Conservation (phyloP, 2,888 invertebrate genomes). For the Lomographa bimaculata region DNA sequence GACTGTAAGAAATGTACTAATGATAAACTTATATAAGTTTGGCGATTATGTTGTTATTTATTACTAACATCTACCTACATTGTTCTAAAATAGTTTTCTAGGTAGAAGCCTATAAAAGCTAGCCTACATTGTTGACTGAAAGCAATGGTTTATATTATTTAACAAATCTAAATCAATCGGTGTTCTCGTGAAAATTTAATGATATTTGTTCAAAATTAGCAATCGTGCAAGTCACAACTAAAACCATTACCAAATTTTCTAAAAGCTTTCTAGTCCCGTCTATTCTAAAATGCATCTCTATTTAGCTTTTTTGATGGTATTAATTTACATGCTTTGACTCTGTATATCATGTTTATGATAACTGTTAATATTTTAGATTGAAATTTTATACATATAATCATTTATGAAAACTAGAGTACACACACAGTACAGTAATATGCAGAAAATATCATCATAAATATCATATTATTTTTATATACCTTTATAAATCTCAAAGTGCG, state of each 20-base stretch:
- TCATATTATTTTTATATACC: constrained; percentile 15
- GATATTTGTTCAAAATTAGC: constrained; percentile 24
- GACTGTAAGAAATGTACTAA: no score
- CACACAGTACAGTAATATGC: no score
- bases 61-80: no score
- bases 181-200: constrained; percentile 54
- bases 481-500: constrained; percentile 33
- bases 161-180: constrained; percentile 42
- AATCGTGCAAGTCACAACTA: constrained; percentile 28
- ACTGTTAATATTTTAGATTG: constrained; percentile 8
- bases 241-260: constrained; percentile 43
- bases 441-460: no score
- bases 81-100: constrained; percentile 25
- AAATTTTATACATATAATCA: no score
- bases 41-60: no score
- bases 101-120: constrained; percentile 43
- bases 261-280: constrained; percentile 62
- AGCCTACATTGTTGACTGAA: constrained; percentile 37
- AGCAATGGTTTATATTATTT: constrained; percentile 41
- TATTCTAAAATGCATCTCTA: constrained; percentile 62
- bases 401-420: no score
- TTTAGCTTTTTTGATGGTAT: constrained; percentile 50
- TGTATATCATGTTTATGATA: constrained; percentile 33
- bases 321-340: constrained; percentile 54
- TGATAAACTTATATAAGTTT: no score